Conservation (phyloP, 2,113 vertebrate genomes). For the Delphinus delphis region DNA sequence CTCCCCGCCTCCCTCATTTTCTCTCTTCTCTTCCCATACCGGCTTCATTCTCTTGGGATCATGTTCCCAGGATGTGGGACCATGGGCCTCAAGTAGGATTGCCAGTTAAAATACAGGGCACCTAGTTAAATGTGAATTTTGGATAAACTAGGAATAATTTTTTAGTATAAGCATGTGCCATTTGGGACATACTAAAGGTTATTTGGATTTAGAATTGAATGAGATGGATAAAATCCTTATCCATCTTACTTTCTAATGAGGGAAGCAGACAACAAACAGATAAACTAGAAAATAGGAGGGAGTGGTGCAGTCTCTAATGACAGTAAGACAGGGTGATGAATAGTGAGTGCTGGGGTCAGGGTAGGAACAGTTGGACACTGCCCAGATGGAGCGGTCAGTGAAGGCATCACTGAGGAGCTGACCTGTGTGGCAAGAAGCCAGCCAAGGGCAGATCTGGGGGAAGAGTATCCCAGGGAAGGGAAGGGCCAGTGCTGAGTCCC, state of each 20-base stretch:
- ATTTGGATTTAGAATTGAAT: background rate
- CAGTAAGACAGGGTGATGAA: background rate
- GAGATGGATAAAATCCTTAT: background rate
- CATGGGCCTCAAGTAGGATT: background rate
- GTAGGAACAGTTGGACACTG: background rate
- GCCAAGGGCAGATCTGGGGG: background rate
- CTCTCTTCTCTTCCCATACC: background rate
- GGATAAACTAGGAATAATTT: background rate
- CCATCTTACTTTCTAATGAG: background rate
- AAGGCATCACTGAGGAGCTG: background rate
- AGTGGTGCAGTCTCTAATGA: rapidly evolving
- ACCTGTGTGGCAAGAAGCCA: background rate
- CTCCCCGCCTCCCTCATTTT: background rate
- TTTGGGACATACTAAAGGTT: background rate
- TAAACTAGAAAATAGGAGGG: background rate
- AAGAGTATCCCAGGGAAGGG: background rate
- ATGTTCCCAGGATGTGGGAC: background rate
- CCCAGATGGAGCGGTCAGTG: background rate
- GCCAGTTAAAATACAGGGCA: background rate
- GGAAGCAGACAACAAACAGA: background rate
- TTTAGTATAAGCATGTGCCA: background rate
- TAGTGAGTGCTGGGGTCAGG: no score
- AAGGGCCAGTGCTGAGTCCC: background rate
- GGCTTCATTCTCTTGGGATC: background rate
- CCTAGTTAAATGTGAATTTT: background rate